phyloP scores from a whole-genome alignment of 2,113 vertebrate species.

The human region GRCh38 chr19:30503501-30504000 shows the following conservation, averaged over 20 bases:
- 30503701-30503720: too few relatives aligned
- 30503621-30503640: neutral
- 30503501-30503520: conserved; percentile 50
- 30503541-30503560: neutral
- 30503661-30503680: rapidly evolving
- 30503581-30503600: neutral
- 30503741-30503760: neutral
- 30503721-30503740: rapidly evolving
- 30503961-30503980: neutral
- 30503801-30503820: neutral
- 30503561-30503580: neutral
- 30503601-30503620: neutral
- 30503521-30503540: conserved; percentile 27
- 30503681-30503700: neutral
- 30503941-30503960: conserved; percentile 41
- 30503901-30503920: neutral
- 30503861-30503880: neutral
- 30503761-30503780: neutral
- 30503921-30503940: neutral
- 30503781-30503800: neutral
- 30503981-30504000: neutral
- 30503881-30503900: neutral
- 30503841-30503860: neutral
- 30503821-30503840: neutral
- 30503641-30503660: rapidly evolving